These are phyloP conservation scores for Brachionus calyciflorus DNA, from an alignment of 1,140 invertebrate species.

Conservation along the genomic window DNA sequence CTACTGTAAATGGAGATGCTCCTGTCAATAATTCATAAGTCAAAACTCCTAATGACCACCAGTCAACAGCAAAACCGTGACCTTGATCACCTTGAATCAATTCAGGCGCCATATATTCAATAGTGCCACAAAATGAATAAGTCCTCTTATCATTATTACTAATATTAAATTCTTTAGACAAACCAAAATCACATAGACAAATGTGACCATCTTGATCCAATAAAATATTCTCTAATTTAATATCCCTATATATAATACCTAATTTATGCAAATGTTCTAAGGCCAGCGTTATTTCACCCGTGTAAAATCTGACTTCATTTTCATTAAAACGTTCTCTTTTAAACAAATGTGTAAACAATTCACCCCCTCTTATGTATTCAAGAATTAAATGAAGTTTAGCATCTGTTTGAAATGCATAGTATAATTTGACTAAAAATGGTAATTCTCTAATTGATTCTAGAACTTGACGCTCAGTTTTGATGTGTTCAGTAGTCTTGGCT, in stretches of 20 bases:
- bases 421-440: slow-evolving; percentile 94
- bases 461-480: slow-evolving; percentile 99
- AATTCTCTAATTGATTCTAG: slow-evolving; percentile 99
- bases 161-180: slow-evolving; percentile 86
- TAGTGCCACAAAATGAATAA: slow-evolving; percentile 89
- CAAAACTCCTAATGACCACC: slow-evolving; percentile 74
- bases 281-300: slow-evolving; percentile 94
- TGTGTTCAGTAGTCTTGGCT: slow-evolving; percentile 99
- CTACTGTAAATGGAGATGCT: slow-evolving; percentile 55
- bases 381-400: slow-evolving; percentile 94
- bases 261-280: slow-evolving; percentile 95
- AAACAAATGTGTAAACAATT: slow-evolving; percentile 99
- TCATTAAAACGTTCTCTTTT: slow-evolving; percentile 85
- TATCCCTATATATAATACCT: slow-evolving; percentile 93
- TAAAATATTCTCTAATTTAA: slow-evolving; percentile 96
- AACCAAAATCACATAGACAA: slow-evolving; percentile 92
- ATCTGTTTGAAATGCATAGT: slow-evolving; percentile 90
- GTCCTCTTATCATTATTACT: slow-evolving; percentile 64
- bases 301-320: slow-evolving; percentile 94
- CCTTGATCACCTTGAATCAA: slow-evolving; percentile 84
- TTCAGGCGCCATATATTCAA: slow-evolving; percentile 97
- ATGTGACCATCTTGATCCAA: slow-evolving; percentile 98
- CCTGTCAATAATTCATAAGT: slow-evolving; percentile 44
- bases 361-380: slow-evolving; percentile 96
- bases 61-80: slow-evolving; percentile 85